These are phyloP conservation scores for Lineus longissimus DNA, from an alignment of 1,140 invertebrate genomes.

Conservation along the genomic window DNA sequence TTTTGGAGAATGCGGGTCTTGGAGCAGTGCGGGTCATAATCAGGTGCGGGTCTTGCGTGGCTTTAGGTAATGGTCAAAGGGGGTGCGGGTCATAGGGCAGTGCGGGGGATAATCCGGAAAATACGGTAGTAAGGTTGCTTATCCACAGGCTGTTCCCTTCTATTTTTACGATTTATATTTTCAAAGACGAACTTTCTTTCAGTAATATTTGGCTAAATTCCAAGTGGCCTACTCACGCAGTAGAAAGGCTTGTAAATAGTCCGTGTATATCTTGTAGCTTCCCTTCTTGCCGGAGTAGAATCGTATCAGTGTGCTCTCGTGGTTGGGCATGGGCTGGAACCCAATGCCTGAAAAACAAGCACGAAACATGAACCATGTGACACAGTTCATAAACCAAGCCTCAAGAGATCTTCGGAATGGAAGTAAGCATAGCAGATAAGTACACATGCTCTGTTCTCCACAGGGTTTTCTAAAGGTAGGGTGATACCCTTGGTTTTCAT, in stretches of 20 bases:
- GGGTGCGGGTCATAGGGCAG: too few species aligned
- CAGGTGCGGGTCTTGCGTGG: too few species aligned
- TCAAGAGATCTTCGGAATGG: background rate
- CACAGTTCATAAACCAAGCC: background rate
- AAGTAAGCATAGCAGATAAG: background rate
- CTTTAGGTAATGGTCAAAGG: too few species aligned
- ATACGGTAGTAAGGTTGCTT: too few species aligned
- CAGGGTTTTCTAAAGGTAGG: too few species aligned
- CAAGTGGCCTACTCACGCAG: slow-evolving; percentile 30
- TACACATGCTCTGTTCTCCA: too few species aligned
- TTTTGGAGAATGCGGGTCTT: too few species aligned
- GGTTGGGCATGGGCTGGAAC: slow-evolving; percentile 90
- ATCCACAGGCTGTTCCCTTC: background rate
- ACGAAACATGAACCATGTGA: background rate
- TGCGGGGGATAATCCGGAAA: too few species aligned
- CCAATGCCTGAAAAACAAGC: slow-evolving; percentile 64
- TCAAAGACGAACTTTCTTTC: background rate
- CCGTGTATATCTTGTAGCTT: slow-evolving; percentile 33
- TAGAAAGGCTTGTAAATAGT: slow-evolving; percentile 40
- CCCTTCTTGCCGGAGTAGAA: slow-evolving; percentile 59
- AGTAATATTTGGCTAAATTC: background rate
- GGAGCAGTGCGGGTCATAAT: too few species aligned
- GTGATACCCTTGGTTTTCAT: too few species aligned
- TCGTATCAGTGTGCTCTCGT: slow-evolving; percentile 91
- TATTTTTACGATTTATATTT: background rate